These are phyloP conservation scores for Hormaphis cornu DNA, from an alignment of 1,140 invertebrate species.

Conservation along the genomic window DNA sequence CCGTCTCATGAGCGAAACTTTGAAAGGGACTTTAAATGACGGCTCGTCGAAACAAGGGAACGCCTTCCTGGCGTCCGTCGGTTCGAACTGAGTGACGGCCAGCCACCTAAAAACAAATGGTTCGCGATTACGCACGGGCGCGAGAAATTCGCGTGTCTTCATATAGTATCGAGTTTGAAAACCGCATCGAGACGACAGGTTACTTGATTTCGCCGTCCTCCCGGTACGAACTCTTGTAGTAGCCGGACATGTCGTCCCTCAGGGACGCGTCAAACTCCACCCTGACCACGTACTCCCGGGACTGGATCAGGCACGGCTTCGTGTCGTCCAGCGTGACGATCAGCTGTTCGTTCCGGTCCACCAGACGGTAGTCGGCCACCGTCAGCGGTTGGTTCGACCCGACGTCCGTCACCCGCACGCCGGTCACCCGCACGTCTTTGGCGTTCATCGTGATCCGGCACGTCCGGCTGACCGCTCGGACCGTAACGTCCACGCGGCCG, in stretches of 20 bases:
- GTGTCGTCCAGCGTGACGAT: background rate
- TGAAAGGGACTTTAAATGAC: slow-evolving; percentile 56
- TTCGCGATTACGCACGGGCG: too few relatives aligned
- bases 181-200: too few relatives aligned
- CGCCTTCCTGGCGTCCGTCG: slow-evolving; percentile 55
- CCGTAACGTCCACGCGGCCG: background rate
- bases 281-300: background rate
- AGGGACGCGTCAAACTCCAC: slow-evolving; percentile 12
- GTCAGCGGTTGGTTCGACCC: background rate
- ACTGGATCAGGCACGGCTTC: background rate
- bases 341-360: background rate
- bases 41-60: slow-evolving; percentile 76
- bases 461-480: background rate
- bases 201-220: background rate
- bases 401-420: background rate
- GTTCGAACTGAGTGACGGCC: slow-evolving; percentile 58
- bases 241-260: slow-evolving; percentile 30
- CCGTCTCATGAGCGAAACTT: slow-evolving; percentile 40
- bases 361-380: background rate
- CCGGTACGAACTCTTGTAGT: slow-evolving; percentile 31
- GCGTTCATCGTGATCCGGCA: background rate
- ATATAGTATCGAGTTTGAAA: too few relatives aligned
- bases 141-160: too few relatives aligned
- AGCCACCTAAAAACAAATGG: slow-evolving; percentile 44
- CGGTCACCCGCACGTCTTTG: background rate